phyloP scores from a whole-genome alignment of 2,113 vertebrate genomes.

The Microtus ochrogaster region DNA sequence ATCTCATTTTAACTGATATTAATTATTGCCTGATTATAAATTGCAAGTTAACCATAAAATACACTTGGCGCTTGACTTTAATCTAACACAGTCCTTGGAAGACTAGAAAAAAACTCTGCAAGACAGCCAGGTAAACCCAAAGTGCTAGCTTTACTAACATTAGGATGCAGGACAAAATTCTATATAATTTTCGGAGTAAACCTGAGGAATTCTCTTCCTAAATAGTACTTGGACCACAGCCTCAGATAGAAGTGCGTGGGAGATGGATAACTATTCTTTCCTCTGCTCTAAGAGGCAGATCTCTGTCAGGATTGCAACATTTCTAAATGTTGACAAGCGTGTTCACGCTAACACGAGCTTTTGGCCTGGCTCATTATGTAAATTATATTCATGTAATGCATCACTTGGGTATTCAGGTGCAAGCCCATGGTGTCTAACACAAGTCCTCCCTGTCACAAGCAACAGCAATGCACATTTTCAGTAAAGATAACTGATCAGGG shows the following conservation, averaged over 20 bases:
- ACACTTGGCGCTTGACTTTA: conserved; percentile 71
- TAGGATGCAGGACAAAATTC: neutral
- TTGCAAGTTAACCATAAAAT: conserved; percentile 77
- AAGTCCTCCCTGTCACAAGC: conserved; percentile 70
- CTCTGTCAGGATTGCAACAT: conserved; percentile 70
- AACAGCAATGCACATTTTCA: conserved; percentile 73
- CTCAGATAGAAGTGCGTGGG: conserved; percentile 50
- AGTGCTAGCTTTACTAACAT: neutral
- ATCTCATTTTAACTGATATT: conserved; percentile 84
- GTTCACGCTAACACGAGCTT: conserved; percentile 60
- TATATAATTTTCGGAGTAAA: conserved; percentile 23
- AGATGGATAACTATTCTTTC: conserved; percentile 44
- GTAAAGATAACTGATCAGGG: conserved; percentile 64
- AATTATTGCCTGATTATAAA: conserved; percentile 83
- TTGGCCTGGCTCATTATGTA: conserved; percentile 77
- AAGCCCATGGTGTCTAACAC: conserved; percentile 74
- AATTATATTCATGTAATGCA: conserved; percentile 77
- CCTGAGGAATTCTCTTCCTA: neutral
- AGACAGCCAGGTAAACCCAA: neutral
- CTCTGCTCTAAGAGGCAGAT: conserved; percentile 73
- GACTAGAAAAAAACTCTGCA: neutral
- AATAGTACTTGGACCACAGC: neutral
- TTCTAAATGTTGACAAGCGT: conserved; percentile 77
- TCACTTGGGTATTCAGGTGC: conserved; percentile 79
- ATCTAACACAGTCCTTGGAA: conserved; percentile 69